Conservation (phyloP, 2,888 invertebrate species). For the Apeira syringaria region DNA sequence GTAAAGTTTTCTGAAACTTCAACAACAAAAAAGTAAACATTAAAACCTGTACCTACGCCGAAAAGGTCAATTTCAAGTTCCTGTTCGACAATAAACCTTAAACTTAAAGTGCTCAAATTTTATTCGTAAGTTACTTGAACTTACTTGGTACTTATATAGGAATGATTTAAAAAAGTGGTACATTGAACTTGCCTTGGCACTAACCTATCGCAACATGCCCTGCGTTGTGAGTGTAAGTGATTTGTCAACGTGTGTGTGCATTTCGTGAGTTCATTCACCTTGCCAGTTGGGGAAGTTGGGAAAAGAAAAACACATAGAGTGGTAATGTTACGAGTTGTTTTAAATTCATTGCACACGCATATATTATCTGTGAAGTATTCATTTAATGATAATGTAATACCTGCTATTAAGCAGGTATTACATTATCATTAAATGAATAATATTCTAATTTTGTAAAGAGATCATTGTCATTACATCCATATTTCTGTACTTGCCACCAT, state of each 20-base stretch:
- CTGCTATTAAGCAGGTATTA: no score
- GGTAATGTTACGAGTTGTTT: no score
- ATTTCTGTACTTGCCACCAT: no score
- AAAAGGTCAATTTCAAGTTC: slow-evolving; percentile 18
- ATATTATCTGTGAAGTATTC: no score
- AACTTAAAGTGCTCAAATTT: slow-evolving; percentile 7
- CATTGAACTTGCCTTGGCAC: slow-evolving; percentile 55
- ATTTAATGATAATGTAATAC: no score
- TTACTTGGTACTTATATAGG: slow-evolving; percentile 17
- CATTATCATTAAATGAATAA: no score
- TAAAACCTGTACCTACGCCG: not conserved
- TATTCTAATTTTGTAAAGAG: no score
- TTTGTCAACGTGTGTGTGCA: slow-evolving; percentile 60
- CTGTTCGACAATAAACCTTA: slow-evolving; percentile 15
- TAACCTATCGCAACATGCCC: slow-evolving; percentile 70
- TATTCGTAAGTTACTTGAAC: slow-evolving; percentile 1
- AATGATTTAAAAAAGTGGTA: slow-evolving; percentile 40
- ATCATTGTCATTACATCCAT: no score
- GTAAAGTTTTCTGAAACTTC: no score
- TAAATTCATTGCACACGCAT: no score
- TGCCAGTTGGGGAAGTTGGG: slow-evolving; percentile 80
- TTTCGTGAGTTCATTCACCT: slow-evolving; percentile 82
- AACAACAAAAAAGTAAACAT: slow-evolving; percentile 3
- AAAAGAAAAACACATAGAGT: slow-evolving; percentile 49
- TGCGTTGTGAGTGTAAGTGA: slow-evolving; percentile 49